phyloP scores from a whole-genome alignment of 2,888 invertebrate genomes.

The Tetrapedia diversipes region DNA sequence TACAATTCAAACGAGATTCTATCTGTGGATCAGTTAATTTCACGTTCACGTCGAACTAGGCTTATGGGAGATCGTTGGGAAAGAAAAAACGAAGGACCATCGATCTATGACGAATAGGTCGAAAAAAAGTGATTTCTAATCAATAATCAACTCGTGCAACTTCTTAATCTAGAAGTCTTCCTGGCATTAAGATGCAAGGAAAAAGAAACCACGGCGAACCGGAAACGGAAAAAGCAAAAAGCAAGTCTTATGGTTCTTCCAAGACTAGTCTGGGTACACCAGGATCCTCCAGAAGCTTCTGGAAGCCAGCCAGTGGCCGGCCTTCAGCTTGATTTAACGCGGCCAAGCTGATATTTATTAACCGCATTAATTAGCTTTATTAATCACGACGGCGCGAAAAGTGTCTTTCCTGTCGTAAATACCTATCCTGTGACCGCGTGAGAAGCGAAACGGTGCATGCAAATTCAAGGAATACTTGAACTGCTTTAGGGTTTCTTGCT shows the following conservation, averaged over 20 bases:
- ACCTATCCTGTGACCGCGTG: slow-evolving; percentile 19
- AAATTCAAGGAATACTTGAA: slow-evolving; percentile 56
- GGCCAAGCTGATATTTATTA: slow-evolving; percentile 57
- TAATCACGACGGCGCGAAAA: slow-evolving; percentile 50
- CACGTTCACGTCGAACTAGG: no score
- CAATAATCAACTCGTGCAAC: no score
- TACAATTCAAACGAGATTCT: no score
- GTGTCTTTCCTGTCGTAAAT: slow-evolving; percentile 49
- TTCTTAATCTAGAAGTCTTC: no score
- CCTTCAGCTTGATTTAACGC: slow-evolving; percentile 54
- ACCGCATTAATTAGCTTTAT: slow-evolving; percentile 60
- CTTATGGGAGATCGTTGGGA: no score
- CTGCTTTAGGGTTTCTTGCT: no score
- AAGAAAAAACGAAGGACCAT: no score
- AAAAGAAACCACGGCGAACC: neutral
- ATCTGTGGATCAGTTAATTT: no score
- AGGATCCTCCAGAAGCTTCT: slow-evolving; percentile 37
- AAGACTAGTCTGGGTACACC: slow-evolving; percentile 9
- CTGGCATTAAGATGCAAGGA: neutral
- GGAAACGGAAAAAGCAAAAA: neutral
- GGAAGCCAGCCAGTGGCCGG: slow-evolving; percentile 22
- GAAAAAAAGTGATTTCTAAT: no score
- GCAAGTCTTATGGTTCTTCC: slow-evolving; percentile 16
- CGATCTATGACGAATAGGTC: no score
- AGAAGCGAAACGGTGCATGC: slow-evolving; percentile 7